Percentiles rank a stretch among this genome's conserved stretches.
These are phyloP conservation scores for Seira musarum DNA, from an alignment of 2,888 invertebrate species.

Conservation along the genomic window DNA sequence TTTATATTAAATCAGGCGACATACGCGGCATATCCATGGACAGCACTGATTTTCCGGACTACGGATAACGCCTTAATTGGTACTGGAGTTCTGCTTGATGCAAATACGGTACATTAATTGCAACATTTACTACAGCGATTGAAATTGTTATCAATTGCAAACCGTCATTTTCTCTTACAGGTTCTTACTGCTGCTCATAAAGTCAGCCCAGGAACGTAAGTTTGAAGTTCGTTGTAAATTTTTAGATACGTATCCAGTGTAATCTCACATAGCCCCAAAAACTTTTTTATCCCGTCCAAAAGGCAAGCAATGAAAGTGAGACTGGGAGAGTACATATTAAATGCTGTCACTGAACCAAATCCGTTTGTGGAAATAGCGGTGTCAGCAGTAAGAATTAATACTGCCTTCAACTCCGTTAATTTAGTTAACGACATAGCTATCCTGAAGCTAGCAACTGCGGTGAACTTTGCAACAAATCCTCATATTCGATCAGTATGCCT, in stretches of 20 bases:
- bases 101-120: too few species aligned
- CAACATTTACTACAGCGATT: too few species aligned
- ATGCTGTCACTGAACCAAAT: constrained; percentile 78
- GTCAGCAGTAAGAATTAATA: constrained; percentile 77
- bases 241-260: too few species aligned
- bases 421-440: constrained; percentile 88
- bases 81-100: constrained; percentile 78
- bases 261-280: too few species aligned
- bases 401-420: constrained; percentile 81
- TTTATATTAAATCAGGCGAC: constrained; percentile 73
- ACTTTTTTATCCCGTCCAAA: too few species aligned
- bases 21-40: constrained; percentile 83
- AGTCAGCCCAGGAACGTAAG: constrained; percentile 71
- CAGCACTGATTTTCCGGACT: constrained; percentile 76
- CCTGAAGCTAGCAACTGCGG: constrained; percentile 76
- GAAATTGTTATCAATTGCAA: too few species aligned
- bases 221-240: too few species aligned
- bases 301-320: constrained; percentile 76
- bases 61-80: constrained; percentile 79
- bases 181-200: constrained; percentile 83
- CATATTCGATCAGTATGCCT: constrained; percentile 75
- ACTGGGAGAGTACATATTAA: constrained; percentile 84
- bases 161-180: too few species aligned
- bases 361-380: constrained; percentile 78
- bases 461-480: constrained; percentile 71